These are phyloP conservation scores for Cephus runcator DNA, from an alignment of 2,888 invertebrate species.

Conservation along the genomic window DNA sequence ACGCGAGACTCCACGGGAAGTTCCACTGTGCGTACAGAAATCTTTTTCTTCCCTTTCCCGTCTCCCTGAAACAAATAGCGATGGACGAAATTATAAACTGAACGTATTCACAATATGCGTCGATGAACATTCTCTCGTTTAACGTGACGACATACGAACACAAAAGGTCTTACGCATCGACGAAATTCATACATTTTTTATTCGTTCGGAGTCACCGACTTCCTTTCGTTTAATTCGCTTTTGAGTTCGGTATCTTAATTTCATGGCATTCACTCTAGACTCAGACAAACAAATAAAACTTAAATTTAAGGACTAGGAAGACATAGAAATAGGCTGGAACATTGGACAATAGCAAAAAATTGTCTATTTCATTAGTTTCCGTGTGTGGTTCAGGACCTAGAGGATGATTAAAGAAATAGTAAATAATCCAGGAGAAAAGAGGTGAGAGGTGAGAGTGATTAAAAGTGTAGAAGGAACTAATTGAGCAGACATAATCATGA, in stretches of 20 bases:
- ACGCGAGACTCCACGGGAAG: slow-evolving; percentile 84
- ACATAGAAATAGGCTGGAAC: background rate
- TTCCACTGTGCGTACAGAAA: slow-evolving; percentile 83
- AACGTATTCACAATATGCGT: background rate
- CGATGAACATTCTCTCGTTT: background rate
- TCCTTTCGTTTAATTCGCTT: background rate
- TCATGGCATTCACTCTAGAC: background rate
- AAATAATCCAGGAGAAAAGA: background rate
- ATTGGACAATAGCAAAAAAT: background rate
- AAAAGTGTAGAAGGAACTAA: background rate
- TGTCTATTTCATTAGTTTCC: too few species aligned
- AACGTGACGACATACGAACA: background rate
- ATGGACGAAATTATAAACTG: background rate
- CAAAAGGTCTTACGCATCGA: background rate
- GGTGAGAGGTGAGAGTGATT: background rate
- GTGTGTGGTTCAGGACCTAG: too few species aligned
- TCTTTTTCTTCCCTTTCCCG: slow-evolving; percentile 78
- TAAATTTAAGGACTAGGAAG: background rate
- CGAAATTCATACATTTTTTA: too few species aligned
- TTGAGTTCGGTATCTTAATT: background rate
- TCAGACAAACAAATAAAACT: background rate
- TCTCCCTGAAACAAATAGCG: slow-evolving; percentile 51
- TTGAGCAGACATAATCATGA: slow-evolving; percentile 15
- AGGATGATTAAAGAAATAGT: too few species aligned
- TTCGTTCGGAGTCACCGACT: too few species aligned